Evolutionary conservation across 2,797 vertebrate species (phyloP), one percentile per base, ranked within the genome.

Genomic region (Onychomys leucogaster): DNA sequence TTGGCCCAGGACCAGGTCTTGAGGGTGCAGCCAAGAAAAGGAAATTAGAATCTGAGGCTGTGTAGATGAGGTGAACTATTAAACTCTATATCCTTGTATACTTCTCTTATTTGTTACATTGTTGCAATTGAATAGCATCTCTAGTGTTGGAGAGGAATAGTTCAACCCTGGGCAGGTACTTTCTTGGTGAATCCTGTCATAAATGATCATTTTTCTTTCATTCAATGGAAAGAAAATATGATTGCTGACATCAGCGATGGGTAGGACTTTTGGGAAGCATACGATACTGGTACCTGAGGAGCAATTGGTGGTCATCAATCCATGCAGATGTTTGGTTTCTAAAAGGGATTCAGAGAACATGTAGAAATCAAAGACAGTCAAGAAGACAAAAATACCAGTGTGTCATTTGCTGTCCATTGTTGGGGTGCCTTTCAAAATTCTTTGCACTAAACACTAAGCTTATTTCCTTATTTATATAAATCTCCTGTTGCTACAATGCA

Each of bases 11-110:
- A 91, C 32, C 52, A 75, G 57, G 16, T 78, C 55, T 81, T 67
- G n/a, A 81, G 27, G 63, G n/a, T 4, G 12, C n/a, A 94, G 52
- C 23, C 83, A 93, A 87, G 83, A 29, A 90, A 91, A 90, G 43
- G 8, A 89, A 96, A 86, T n/a, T 41, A 84, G 69, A 94, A 65
- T 32, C 55, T 49, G 5, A 75, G 65, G 29, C 7, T 82, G 8
- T 46, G 41, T 17, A n/a, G 61, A 32, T 9, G 19, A 69, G 32
- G 25, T 71, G 55, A n/a, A 37, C 14, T 52, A 37, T 86, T 29
- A 89, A 91, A 27, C 27, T 82, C 6, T 49, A 2, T 0, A 67
- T 5, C 1, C 16, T 57, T 7, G 23, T 37, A 37, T 75, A 67
- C 55, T 78, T 92, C 29, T 69, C 49, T 49, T 7, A 65, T n/a